Evolutionary conservation across 2,113 vertebrate species (phyloP).

Genomic region (Aphyosemion australe): DNA sequence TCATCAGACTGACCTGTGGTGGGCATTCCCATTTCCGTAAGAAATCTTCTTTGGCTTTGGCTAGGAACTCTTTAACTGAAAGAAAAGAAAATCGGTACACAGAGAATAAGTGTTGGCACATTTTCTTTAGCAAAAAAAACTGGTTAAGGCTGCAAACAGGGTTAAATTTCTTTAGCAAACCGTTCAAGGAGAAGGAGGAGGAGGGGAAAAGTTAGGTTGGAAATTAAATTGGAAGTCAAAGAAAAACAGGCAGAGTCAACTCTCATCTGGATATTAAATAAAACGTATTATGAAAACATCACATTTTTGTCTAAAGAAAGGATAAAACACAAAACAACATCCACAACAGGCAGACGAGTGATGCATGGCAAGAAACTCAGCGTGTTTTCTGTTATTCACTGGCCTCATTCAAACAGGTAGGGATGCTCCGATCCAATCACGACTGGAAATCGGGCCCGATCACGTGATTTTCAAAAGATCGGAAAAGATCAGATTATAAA

Average conservation of each 20-base stretch:
- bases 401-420: slow-evolving; percentile 34
- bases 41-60: slow-evolving; percentile 99
- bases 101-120: slow-evolving; percentile 13
- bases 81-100: neutral
- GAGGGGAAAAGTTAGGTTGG: slow-evolving; percentile 14
- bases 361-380: slow-evolving; percentile 71
- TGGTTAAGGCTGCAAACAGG: slow-evolving; percentile 9
- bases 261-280: slow-evolving; percentile 71
- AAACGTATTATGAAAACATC: slow-evolving; percentile 17
- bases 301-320: slow-evolving; percentile 27
- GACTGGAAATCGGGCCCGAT: no score
- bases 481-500: no score
- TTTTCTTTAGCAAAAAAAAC: neutral
- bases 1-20: slow-evolving; percentile 85
- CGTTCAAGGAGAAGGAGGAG: slow-evolving; percentile 26
- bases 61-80: slow-evolving; percentile 99
- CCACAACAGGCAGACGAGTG: slow-evolving; percentile 77
- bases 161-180: slow-evolving; percentile 40
- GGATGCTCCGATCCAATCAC: no score
- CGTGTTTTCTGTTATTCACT: slow-evolving; percentile 35
- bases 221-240: slow-evolving; percentile 28
- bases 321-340: slow-evolving; percentile 61
- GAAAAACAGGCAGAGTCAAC: slow-evolving; percentile 37
- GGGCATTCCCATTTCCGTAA: slow-evolving; percentile 99
- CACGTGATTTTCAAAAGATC: no score